Percentiles rank a stretch among this genome's conserved stretches.
phyloP scores from a whole-genome alignment of 2,797 vertebrate genomes.

The Brachyalestes nurse region DNA sequence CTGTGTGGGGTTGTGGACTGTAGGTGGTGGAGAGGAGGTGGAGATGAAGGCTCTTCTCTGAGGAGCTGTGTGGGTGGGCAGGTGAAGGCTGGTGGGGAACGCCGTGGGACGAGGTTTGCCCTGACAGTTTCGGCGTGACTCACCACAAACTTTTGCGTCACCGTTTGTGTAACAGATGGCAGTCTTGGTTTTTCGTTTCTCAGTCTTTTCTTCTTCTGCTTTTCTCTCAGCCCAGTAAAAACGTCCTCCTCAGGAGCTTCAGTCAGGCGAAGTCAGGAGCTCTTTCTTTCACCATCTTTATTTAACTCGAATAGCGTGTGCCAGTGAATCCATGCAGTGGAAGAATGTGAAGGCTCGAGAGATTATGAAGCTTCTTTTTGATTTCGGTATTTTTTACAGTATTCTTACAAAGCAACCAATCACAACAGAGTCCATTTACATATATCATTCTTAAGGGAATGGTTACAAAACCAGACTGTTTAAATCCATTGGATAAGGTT shows the following conservation, averaged over 20 bases:
- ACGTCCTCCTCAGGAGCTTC: not conserved
- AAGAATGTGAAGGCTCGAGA: not conserved
- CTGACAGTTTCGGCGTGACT: not conserved
- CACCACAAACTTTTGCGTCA: not conserved
- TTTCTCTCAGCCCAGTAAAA: not conserved
- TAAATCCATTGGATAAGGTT: too few relatives aligned
- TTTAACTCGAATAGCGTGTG: not conserved
- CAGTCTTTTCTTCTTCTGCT: not conserved
- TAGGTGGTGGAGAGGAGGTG: not conserved
- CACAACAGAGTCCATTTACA: too few relatives aligned
- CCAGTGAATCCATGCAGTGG: not conserved
- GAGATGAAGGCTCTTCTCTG: not conserved
- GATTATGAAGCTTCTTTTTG: too few relatives aligned
- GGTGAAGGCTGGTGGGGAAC: slow-evolving; percentile 8
- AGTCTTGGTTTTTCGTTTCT: not conserved
- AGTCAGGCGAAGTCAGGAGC: not conserved
- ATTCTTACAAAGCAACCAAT: too few relatives aligned
- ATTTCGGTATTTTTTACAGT: too few relatives aligned
- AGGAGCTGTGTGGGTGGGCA: slow-evolving; percentile 5
- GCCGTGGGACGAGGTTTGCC: too few relatives aligned
- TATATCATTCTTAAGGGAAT: too few relatives aligned
- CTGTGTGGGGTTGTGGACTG: too few relatives aligned
- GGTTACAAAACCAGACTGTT: too few relatives aligned
- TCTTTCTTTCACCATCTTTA: not conserved
- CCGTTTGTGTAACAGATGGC: too few relatives aligned